Percentiles rank a stretch among this genome's conserved stretches.
Evolutionary conservation across 2,888 invertebrate genomes (phyloP).

Genomic region (Cancer borealis): DNA sequence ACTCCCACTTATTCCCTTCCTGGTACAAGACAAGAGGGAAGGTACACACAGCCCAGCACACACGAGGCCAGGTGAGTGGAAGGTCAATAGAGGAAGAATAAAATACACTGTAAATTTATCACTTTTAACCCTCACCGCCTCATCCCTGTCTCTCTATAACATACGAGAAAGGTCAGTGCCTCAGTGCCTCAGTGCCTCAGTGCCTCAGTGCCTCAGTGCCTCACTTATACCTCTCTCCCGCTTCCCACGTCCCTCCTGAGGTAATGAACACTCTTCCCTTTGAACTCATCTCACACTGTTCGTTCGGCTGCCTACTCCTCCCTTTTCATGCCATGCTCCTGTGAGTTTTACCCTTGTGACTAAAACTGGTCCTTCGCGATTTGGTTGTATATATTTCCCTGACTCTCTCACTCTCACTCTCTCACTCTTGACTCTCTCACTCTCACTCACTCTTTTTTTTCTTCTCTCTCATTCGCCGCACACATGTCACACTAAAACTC

Average conservation of each 20-base stretch:
- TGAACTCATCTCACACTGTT: not conserved
- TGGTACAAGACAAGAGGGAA: not conserved
- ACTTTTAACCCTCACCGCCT: too few relatives aligned
- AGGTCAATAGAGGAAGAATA: too few relatives aligned
- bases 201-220: not conserved
- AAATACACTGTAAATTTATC: too few relatives aligned
- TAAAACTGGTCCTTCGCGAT: not conserved
- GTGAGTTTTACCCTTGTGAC: not conserved
- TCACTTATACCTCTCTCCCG: not conserved
- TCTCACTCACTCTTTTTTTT: too few relatives aligned
- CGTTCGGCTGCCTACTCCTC: not conserved
- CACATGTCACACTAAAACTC: too few relatives aligned
- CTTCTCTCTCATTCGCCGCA: too few relatives aligned
- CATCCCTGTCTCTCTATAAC: not conserved
- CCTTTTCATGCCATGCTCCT: not conserved
- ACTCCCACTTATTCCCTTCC: too few relatives aligned
- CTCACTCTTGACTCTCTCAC: not conserved
- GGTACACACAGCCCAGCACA: too few relatives aligned
- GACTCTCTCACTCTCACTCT: not conserved
- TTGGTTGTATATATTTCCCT: not conserved
- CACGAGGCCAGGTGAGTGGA: too few relatives aligned
- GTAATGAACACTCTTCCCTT: not conserved
- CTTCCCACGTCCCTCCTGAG: not conserved
- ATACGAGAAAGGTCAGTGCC: not conserved
- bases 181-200: too few relatives aligned